Evolutionary conservation across 2,888 invertebrate species (phyloP).

Genomic region (Yponomeuta sedellus): DNA sequence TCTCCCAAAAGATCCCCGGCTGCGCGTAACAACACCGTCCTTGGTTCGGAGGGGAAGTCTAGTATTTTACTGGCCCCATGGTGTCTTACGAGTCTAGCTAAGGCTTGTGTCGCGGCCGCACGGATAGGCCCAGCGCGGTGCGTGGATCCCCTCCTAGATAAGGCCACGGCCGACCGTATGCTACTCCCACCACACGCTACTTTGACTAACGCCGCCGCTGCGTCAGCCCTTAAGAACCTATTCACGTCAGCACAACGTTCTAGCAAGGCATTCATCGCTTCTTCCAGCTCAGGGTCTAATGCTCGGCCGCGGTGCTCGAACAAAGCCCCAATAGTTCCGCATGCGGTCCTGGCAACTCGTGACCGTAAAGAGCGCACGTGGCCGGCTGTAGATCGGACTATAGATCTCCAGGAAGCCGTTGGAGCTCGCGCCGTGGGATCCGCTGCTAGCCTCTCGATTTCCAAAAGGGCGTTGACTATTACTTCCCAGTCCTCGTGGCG

Average conservation of each 20-base stretch:
- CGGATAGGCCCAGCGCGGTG: constrained; percentile 94
- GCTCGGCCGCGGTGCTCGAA: constrained; percentile 79
- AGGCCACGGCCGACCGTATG: constrained; percentile 79
- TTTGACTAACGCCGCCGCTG: constrained; percentile 86
- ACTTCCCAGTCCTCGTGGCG: constrained; percentile 89
- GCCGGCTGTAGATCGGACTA: constrained; percentile 82
- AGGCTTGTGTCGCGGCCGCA: constrained; percentile 86
- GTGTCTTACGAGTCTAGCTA: constrained; percentile 83
- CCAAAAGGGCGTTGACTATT: constrained; percentile 83
- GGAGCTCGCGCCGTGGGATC: constrained; percentile 83
- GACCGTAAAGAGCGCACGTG: constrained; percentile 94
- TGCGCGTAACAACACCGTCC: constrained; percentile 86
- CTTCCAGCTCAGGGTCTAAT: constrained; percentile 88
- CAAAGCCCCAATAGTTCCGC: constrained; percentile 87
- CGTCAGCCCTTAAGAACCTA: constrained; percentile 93
- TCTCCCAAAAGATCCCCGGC: constrained; percentile 91
- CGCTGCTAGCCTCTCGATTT: constrained; percentile 80
- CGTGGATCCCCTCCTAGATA: constrained; percentile 81
- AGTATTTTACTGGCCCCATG: constrained; percentile 85
- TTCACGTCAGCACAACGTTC: constrained; percentile 96
- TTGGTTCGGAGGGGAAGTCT: constrained; percentile 83
- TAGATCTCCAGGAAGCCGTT: constrained; percentile 79
- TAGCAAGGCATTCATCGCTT: constrained; percentile 86
- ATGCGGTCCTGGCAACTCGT: constrained; percentile 93
- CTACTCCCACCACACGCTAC: constrained; percentile 88